A percentile compares a stretch with the other conserved stretches of the same genome.
These are phyloP conservation scores for Triplophysa tibetana DNA, from an alignment of 2,113 vertebrate species.

Conservation along the genomic window DNA sequence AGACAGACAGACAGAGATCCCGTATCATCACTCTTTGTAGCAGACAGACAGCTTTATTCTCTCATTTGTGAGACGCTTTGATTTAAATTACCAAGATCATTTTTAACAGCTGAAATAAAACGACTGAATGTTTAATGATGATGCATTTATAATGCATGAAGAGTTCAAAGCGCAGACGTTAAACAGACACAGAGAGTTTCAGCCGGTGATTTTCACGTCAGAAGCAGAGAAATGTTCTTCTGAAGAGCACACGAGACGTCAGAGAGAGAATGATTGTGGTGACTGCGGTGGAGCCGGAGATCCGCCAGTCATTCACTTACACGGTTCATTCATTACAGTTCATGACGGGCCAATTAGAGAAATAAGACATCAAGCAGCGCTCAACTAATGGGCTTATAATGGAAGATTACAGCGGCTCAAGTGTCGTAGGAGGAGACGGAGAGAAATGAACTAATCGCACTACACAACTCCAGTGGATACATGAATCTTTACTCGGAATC, in stretches of 20 bases:
- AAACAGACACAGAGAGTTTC: background rate
- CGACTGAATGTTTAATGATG: background rate
- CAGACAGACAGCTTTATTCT: background rate
- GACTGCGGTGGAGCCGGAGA: background rate
- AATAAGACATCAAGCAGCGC: conserved; percentile 3
- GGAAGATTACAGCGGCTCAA: background rate
- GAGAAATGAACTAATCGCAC: too few species aligned
- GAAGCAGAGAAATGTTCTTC: background rate
- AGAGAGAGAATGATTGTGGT: too few species aligned
- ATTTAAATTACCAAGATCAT: background rate
- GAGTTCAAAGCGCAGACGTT: background rate
- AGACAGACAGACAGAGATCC: too few species aligned
- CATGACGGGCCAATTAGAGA: conserved; percentile 26
- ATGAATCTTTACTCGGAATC: too few species aligned
- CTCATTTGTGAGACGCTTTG: background rate
- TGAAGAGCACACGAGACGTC: background rate
- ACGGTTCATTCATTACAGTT: conserved; percentile 13
- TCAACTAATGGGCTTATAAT: conserved; percentile 9
- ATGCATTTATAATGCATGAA: conserved; percentile 10
- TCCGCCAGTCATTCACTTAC: background rate
- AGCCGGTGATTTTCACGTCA: background rate
- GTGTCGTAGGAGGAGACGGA: too few species aligned
- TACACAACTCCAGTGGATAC: too few species aligned
- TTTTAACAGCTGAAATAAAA: background rate
- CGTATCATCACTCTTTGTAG: background rate